Conservation (phyloP, 2,888 invertebrate species). For the Cataglyphis albicans region DNA sequence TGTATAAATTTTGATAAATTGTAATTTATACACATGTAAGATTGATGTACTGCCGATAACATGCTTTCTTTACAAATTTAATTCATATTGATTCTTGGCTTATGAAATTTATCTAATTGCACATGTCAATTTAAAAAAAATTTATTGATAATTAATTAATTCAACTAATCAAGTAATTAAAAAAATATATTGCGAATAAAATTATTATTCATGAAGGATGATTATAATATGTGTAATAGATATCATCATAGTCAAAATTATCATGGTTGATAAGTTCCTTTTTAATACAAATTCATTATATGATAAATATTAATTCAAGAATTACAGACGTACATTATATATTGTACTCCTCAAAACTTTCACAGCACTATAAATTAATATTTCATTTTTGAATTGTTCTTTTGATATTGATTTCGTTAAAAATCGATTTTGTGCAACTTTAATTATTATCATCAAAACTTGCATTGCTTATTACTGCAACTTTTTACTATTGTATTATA, state of each 20-base stretch:
- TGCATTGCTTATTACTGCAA: neutral
- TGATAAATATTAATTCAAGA: conserved; percentile 1
- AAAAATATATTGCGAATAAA: conserved; percentile 43
- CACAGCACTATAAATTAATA: neutral
- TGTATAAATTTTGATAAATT: conserved; percentile 1
- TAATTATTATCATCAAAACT: conserved; percentile 15
- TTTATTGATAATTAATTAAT: conserved; percentile 34
- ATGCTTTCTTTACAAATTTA: neutral
- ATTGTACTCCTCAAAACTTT: neutral
- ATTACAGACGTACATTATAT: neutral
- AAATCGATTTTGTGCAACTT: conserved; percentile 18
- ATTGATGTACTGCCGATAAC: neutral
- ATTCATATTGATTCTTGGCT: conserved; percentile 5
- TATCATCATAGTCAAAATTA: neutral
- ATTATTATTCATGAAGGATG: conserved; percentile 3
- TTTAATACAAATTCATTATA: conserved; percentile 4
- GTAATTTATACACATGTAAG: conserved; percentile 11
- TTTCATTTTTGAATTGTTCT: neutral
- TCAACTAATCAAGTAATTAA: conserved; percentile 45
- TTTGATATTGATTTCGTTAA: neutral
- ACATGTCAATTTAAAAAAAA: conserved; percentile 42
- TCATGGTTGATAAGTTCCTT: neutral
- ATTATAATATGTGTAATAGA: neutral
- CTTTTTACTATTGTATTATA: conserved; percentile 26
- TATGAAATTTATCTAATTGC: conserved; percentile 1